These are phyloP conservation scores for Lutjanus campechanus DNA, from an alignment of 2,797 vertebrate species.

Conservation along the genomic window DNA sequence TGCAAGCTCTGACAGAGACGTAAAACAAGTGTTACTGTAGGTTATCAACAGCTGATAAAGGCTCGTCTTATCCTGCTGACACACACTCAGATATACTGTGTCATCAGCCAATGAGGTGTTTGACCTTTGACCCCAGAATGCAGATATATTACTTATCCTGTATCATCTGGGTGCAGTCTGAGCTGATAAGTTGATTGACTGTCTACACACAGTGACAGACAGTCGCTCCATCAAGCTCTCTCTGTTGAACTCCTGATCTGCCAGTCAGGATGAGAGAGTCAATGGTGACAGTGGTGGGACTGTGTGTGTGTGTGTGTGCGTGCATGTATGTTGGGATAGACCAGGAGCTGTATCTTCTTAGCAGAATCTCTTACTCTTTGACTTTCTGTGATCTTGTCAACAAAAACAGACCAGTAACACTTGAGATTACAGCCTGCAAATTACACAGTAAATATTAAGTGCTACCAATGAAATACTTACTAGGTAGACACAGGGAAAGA, in stretches of 20 bases:
- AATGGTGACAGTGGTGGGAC: background rate
- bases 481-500: background rate
- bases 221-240: constrained; percentile 11
- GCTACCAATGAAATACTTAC: background rate
- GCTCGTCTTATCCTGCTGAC: constrained; percentile 29
- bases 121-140: constrained; percentile 55
- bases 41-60: constrained; percentile 59
- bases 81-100: constrained; percentile 15
- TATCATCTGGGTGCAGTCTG: constrained; percentile 22
- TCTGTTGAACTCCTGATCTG: constrained; percentile 73
- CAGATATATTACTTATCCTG: constrained; percentile 22
- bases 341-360: constrained; percentile 6
- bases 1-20: background rate
- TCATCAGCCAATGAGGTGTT: constrained; percentile 53
- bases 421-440: background rate
- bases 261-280: constrained; percentile 72
- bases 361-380: constrained; percentile 8
- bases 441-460: background rate
- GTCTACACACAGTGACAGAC: background rate
- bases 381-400: constrained; percentile 1
- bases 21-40: constrained; percentile 58
- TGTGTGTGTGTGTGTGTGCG: constrained; percentile 12
- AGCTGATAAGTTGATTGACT: constrained; percentile 32
- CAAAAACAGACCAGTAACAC: background rate
- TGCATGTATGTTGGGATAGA: background rate